Percentiles rank a stretch among this genome's conserved stretches.
Evolutionary conservation across 2,888 invertebrate genomes (phyloP).

Genomic region (Heliconius cydno): DNA sequence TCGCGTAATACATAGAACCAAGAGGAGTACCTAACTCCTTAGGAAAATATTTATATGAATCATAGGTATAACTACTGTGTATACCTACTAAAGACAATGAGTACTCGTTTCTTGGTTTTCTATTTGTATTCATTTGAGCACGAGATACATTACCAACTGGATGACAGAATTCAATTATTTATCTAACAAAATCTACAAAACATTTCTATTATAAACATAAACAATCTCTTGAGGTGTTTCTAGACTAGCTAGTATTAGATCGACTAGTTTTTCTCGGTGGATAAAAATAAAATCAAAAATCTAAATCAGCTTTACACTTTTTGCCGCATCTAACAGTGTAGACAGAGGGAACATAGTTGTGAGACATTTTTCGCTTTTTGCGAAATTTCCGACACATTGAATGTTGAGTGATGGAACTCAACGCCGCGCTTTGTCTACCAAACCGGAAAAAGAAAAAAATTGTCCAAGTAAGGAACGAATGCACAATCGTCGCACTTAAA

Average conservation of each 20-base stretch:
- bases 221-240: not conserved
- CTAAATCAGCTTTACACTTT: too few relatives aligned
- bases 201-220: not conserved
- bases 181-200: not conserved
- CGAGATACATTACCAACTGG: not conserved
- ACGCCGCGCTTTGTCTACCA: not conserved
- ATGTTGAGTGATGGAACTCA: too few relatives aligned
- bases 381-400: not conserved
- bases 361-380: not conserved
- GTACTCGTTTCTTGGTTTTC: not conserved
- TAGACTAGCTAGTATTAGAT: not conserved
- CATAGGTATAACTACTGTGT: not conserved
- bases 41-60: not conserved
- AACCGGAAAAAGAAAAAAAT: not conserved
- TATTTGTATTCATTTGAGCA: not conserved
- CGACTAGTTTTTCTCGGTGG: not conserved
- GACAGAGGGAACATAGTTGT: not conserved
- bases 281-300: too few relatives aligned
- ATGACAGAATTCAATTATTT: not conserved
- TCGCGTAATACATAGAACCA: not conserved
- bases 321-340: too few relatives aligned
- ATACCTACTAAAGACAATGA: not conserved
- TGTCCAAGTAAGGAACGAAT: not conserved
- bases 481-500: not conserved
- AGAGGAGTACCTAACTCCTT: too few relatives aligned